Evolutionary conservation across 2,113 vertebrate genomes (phyloP), one percentile per base, ranked within the genome.

Genomic region (Corythoichthys haematopterus): DNA sequence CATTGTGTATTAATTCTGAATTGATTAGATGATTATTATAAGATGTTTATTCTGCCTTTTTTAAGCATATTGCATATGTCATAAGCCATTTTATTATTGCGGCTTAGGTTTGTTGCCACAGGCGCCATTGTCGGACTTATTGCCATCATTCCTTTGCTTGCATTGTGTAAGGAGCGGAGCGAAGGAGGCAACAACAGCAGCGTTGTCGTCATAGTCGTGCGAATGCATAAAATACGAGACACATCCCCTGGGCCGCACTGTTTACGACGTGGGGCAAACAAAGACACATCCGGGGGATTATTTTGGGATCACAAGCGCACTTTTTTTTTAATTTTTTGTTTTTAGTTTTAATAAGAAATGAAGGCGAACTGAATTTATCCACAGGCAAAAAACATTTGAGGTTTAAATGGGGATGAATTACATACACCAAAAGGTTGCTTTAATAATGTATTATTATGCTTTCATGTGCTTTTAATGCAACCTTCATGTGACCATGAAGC

Each of bases 151-250:
- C 40, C 60, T 11, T 12, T 2, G 43, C 5, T 28, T 12, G 11
- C 60, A 28, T 46, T 62, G 43, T 45, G 40, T 46, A 62, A 62
- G n/a, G 4, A 43, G n/a, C 14, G 43, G 38, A n/a, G 43, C 28
- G 20, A 62, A 62, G n/a, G 43, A 62, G 20, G 40, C 20, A 46
- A 28, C 43, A 43, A 10, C 40, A 61, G 58, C 40, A 55, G 20
- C 52, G 33, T 57, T 57, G 55, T 36, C 55, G 55, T 35, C 53
- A 56, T 14, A 6, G 28, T 56, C 28, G 43, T 62, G 60, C n/a
- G n/a, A 62, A 62, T 46, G 60, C 60, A 62, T 62, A 62, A 62
- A 46, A 62, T 62, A 45, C 60, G 60, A 62, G 60, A 2, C 40
- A 43, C 40, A 46, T 62, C 60, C 60, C 43, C 20, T 46, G 60